phyloP scores from a whole-genome alignment of 2,797 vertebrate species.

The Emys orbicularis region DNA sequence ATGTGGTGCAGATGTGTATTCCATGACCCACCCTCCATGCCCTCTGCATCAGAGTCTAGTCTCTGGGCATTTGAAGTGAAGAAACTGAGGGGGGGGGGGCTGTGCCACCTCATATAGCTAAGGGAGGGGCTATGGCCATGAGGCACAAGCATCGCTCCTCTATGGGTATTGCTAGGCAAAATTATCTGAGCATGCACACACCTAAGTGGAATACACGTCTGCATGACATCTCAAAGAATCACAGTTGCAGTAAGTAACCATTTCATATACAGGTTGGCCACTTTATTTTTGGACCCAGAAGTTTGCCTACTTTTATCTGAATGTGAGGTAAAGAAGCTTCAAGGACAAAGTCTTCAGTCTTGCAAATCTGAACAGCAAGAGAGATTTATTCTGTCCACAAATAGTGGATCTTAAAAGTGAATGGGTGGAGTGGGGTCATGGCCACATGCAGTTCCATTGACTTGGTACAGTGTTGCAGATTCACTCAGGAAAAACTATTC shows the following conservation, averaged over 20 bases:
- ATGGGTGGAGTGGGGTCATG: not conserved
- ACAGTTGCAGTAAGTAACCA: not conserved
- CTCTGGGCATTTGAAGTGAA: not conserved
- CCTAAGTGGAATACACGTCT: not conserved
- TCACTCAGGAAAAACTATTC: not conserved
- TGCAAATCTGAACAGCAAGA: not conserved
- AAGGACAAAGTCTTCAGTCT: not conserved
- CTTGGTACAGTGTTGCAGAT: not conserved
- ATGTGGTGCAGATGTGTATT: not conserved
- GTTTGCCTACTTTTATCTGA: not conserved
- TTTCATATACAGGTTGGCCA: not conserved
- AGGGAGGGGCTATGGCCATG: not conserved
- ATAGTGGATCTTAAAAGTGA: not conserved
- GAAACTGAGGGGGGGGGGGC: not conserved
- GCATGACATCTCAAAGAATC: not conserved
- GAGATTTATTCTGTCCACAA: not conserved
- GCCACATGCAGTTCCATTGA: not conserved
- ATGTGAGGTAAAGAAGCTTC: not conserved
- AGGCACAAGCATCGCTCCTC: not conserved
- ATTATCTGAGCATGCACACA: not conserved
- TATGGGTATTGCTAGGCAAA: not conserved
- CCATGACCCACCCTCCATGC: not conserved
- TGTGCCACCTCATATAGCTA: not conserved
- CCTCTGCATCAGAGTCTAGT: not conserved
- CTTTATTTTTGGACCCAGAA: not conserved